Evolutionary conservation across 1,140 invertebrate species (phyloP).

Genomic region (Plectus sambesii): DNA sequence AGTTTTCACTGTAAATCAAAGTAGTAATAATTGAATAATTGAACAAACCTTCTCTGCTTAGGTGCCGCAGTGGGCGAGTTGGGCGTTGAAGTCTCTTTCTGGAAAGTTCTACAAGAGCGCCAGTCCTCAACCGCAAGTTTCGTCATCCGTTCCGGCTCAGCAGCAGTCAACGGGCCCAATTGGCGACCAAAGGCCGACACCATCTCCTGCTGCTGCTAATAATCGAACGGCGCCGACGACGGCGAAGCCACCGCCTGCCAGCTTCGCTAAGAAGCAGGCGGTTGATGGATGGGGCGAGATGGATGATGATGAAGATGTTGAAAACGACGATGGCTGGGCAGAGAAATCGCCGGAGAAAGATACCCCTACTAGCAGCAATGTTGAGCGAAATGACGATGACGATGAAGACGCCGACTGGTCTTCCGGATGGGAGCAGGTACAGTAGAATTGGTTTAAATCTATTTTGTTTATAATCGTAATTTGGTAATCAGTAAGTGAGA

Average conservation of each 20-base stretch:
- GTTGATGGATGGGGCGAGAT: constrained; percentile 20
- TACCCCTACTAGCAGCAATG: background rate
- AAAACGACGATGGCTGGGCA: constrained; percentile 4
- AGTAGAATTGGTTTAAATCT: background rate
- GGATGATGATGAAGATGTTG: constrained; percentile 14
- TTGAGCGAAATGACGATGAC: constrained; percentile 4
- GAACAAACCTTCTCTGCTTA: too few species aligned
- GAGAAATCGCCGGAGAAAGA: background rate
- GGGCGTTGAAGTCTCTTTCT: constrained; percentile 42
- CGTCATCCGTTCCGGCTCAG: too few species aligned
- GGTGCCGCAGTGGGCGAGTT: constrained; percentile 43
- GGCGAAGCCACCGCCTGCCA: constrained; percentile 4
- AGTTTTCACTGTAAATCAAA: too few species aligned
- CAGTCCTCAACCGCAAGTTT: too few species aligned
- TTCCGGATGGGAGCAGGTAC: constrained; percentile 14
- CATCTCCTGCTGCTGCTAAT: too few species aligned
- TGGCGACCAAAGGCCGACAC: too few species aligned
- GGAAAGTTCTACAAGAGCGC: constrained; percentile 45
- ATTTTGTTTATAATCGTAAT: too few species aligned
- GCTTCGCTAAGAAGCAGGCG: constrained; percentile 2
- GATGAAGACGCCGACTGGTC: constrained; percentile 12
- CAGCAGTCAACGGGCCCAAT: too few species aligned
- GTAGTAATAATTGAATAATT: too few species aligned
- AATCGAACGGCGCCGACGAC: constrained; percentile 16
- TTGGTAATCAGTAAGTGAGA: too few species aligned